Conservation (phyloP, 2,888 invertebrate genomes). For the Mesorhabditis sp. region DNA sequence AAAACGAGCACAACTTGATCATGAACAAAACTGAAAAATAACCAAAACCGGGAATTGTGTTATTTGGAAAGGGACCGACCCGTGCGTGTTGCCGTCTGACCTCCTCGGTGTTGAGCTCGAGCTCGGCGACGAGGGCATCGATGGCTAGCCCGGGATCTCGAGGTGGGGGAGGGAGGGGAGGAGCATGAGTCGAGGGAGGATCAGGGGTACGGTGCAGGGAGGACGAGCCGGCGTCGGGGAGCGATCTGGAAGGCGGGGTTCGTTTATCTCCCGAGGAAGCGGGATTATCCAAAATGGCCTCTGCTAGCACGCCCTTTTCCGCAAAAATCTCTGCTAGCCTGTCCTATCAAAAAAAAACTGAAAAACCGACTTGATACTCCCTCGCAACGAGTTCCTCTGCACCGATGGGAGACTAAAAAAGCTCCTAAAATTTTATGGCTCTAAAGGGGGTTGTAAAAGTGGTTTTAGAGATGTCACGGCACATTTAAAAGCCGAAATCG, state of each 20-base stretch:
- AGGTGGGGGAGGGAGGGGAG: slow-evolving; percentile 6
- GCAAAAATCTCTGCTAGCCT: slow-evolving; percentile 18
- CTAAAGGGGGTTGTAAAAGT: no score
- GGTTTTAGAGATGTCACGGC: no score
- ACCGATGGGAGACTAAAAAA: neutral
- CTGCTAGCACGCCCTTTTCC: no score
- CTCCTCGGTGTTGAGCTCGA: slow-evolving; percentile 52
- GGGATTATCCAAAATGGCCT: no score
- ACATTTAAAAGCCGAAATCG: no score
- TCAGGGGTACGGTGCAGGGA: neutral
- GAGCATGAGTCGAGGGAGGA: slow-evolving; percentile 8
- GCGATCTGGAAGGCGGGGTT: slow-evolving; percentile 22
- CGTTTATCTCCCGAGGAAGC: no score
- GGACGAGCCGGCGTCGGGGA: slow-evolving; percentile 23
- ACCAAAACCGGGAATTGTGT: neutral
- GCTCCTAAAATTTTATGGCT: no score
- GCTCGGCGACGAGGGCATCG: slow-evolving; percentile 53
- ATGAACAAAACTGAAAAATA: neutral
- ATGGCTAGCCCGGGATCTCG: slow-evolving; percentile 48
- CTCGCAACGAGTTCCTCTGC: neutral
- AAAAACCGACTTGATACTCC: neutral
- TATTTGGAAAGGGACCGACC: slow-evolving; percentile 7
- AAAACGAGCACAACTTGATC: neutral
- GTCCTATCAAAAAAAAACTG: slow-evolving; percentile 6
- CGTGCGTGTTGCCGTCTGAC: slow-evolving; percentile 19